Conservation (phyloP, 1,140 invertebrate species). For the Pachypsylla venusta region DNA sequence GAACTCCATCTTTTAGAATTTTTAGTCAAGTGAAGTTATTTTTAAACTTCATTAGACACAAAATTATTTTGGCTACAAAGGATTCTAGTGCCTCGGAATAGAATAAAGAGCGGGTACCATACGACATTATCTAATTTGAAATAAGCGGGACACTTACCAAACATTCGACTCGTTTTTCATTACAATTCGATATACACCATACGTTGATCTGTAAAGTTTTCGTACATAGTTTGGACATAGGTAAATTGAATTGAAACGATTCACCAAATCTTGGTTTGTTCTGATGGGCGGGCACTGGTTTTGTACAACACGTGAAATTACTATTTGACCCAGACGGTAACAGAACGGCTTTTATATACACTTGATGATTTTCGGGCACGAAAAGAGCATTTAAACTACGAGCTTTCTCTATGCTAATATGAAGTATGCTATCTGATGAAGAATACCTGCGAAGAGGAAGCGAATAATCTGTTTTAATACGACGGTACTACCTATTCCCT, state of each 20-base stretch:
- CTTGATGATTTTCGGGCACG: slow-evolving; percentile 52
- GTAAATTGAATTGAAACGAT: slow-evolving; percentile 56
- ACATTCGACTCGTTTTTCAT: slow-evolving; percentile 54
- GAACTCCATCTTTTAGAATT: no score
- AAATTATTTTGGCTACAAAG: no score
- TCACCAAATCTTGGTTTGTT: slow-evolving; percentile 66
- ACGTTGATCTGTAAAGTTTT: slow-evolving; percentile 84
- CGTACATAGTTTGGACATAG: slow-evolving; percentile 54
- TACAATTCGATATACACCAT: slow-evolving; percentile 39
- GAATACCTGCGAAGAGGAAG: slow-evolving; percentile 51
- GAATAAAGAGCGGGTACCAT: no score
- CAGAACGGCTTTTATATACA: slow-evolving; percentile 67
- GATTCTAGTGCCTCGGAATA: neutral
- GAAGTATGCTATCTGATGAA: slow-evolving; percentile 56
- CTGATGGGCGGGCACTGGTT: slow-evolving; percentile 47
- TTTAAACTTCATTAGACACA: no score
- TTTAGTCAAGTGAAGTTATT: no score
- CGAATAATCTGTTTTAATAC: no score
- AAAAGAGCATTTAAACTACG: slow-evolving; percentile 72
- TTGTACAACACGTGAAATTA: slow-evolving; percentile 51
- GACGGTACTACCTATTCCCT: no score
- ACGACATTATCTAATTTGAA: no score
- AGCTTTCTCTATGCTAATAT: slow-evolving; percentile 76
- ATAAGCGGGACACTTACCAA: slow-evolving; percentile 52
- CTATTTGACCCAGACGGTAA: slow-evolving; percentile 47